phyloP scores from a whole-genome alignment of 2,113 vertebrate genomes.

The Lepus europaeus region DNA sequence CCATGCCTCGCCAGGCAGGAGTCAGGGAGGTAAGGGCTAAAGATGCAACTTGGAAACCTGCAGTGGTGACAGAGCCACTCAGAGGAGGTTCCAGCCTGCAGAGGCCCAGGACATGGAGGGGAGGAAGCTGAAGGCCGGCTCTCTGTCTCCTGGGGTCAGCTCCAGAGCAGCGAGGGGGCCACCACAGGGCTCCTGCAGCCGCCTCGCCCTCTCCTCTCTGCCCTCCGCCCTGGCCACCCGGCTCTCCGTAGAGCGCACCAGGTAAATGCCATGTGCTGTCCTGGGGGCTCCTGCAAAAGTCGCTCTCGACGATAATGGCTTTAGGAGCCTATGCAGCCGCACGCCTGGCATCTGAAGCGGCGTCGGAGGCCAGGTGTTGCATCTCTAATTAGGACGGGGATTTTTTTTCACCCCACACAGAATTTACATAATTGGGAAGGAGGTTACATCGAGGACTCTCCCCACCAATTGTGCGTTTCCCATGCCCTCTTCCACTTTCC shows the following conservation, averaged over 20 bases:
- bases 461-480: constrained; percentile 60
- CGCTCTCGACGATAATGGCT: neutral
- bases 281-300: constrained; percentile 31
- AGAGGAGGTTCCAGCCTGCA: neutral
- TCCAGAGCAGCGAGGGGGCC: accelerated
- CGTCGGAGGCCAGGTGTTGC: constrained; percentile 75
- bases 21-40: neutral
- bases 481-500: constrained; percentile 56
- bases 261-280: constrained; percentile 74
- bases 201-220: neutral
- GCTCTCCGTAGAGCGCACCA: neutral
- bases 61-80: neutral
- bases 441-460: constrained; percentile 62
- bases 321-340: neutral
- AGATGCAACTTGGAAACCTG: neutral
- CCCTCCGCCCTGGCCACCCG: accelerated
- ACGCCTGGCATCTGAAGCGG: constrained; percentile 38
- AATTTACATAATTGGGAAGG: constrained; percentile 77
- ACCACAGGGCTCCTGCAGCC: neutral
- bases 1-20: neutral
- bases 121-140: accelerated
- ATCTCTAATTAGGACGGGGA: constrained; percentile 74
- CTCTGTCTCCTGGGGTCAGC: neutral
- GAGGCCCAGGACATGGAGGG: neutral
- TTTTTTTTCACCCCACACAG: constrained; percentile 41